Evolutionary conservation across 2,797 vertebrate species (phyloP), one percentile per base, ranked within the genome.

Genomic region (Prunella strophiata): DNA sequence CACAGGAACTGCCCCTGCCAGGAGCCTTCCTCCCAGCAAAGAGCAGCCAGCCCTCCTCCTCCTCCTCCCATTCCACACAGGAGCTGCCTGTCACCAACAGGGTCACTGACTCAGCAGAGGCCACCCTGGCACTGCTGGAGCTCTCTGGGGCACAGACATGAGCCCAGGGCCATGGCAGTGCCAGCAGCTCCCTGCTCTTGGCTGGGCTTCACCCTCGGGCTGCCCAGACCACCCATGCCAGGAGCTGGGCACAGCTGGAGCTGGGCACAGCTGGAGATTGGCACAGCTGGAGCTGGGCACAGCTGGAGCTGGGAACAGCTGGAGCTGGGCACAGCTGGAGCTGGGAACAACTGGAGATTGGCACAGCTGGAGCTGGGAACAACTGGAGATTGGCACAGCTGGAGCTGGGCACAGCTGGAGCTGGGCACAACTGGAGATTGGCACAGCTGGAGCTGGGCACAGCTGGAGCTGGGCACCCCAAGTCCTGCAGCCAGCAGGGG

Each of bases 1-100:
- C 40, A 85, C 75, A 90, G 92, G 38, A 59, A 1, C 15, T 3
- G 78, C 92, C 93, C 91, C 91, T 80, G 93, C 32, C 63, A 9
- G 34, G 13, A 47, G 12, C 52, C 34, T n/a, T 80, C 3, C 23
- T n/a, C 50, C 57, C 38, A 36, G 30, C 43, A 26, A 17, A 34
- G 40, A 45, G 70, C 0, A 78, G 76, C 58, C 74, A 20, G 2
- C 36, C 85, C 25, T 30, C 76, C 36, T 87, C 57, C 26, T 20
- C 43, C 43, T 27, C 43, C 29, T 40, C 40, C 22, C 0, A 0
- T 7, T 22, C 66, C 78, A 43, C 52, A 38, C 82, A 61, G 70
- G 50, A 87, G n/a, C 72, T 1, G 7, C 30, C 54, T 48, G 77
- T 72, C 65, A 12, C 51, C n/a, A 3, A 30, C 7, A 10, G 66